phyloP scores from a whole-genome alignment of 2,797 vertebrate species.

The Mus caroli region DNA sequence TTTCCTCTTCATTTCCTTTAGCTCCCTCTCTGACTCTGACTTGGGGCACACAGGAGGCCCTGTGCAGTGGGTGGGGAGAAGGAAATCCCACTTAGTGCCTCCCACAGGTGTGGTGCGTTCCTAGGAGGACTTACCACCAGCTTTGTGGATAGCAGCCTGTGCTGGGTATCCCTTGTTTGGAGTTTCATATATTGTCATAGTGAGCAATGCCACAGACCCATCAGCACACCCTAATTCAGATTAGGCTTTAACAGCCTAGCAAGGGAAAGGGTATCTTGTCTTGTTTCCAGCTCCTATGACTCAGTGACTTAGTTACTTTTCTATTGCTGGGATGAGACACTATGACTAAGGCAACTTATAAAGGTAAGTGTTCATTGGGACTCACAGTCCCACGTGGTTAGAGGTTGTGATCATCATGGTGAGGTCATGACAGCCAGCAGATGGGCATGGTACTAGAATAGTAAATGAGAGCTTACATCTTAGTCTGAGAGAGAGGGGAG shows the following conservation, averaged over 20 bases:
- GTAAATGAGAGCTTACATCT: not conserved
- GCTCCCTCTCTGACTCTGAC: not conserved
- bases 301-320: not conserved
- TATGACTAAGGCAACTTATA: not conserved
- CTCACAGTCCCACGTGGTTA: not conserved
- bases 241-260: not conserved
- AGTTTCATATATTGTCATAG: conserved; percentile 10
- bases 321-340: not conserved
- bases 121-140: not conserved
- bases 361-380: not conserved
- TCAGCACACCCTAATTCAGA: not conserved
- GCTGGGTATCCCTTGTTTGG: conserved; percentile 36
- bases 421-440: not conserved
- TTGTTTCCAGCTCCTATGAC: not conserved
- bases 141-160: not conserved
- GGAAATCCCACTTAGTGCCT: not conserved
- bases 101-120: not conserved
- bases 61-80: not conserved
- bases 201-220: not conserved
- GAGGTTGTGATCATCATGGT: not conserved
- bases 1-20: not conserved
- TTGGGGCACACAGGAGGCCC: not conserved
- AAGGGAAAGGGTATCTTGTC: not conserved
- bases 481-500: not conserved
- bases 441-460: too few species aligned